A percentile compares a stretch with the other conserved stretches of the same genome.
phyloP scores from a whole-genome alignment of 2,888 invertebrate genomes.

The Amphipyra berbera region DNA sequence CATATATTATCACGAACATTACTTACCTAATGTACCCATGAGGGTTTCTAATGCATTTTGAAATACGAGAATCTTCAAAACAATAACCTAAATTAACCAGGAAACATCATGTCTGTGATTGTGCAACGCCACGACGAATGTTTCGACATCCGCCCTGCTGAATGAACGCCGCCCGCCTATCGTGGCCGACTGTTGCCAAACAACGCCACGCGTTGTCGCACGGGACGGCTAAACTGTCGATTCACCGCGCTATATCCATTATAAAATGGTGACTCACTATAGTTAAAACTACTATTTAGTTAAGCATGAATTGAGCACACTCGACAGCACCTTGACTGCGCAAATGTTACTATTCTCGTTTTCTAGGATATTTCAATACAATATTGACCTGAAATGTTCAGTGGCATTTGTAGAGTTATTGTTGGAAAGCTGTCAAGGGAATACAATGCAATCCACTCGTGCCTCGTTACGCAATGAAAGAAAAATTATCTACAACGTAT shows the following conservation, averaged over 20 bases:
- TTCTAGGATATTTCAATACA: slow-evolving; percentile 30
- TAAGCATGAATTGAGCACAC: background rate
- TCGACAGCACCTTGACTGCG: slow-evolving; percentile 7
- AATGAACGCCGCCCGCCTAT: slow-evolving; percentile 38
- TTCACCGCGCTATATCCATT: slow-evolving; percentile 3
- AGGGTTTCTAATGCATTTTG: slow-evolving; percentile 22
- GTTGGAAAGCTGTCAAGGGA: slow-evolving; percentile 46
- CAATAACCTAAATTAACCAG: slow-evolving; percentile 75
- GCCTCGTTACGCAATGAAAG: slow-evolving; percentile 32
- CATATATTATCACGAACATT: slow-evolving; percentile 35
- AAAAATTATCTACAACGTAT: slow-evolving; percentile 25
- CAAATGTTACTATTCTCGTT: slow-evolving; percentile 24
- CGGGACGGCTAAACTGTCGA: background rate
- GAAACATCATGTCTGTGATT: slow-evolving; percentile 69
- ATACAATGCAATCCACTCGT: slow-evolving; percentile 26
- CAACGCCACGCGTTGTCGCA: slow-evolving; percentile 39
- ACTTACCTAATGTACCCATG: slow-evolving; percentile 24
- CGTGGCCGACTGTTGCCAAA: slow-evolving; percentile 43
- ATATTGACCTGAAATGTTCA: slow-evolving; percentile 35
- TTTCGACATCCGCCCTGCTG: slow-evolving; percentile 53
- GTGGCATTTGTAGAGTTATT: slow-evolving; percentile 37
- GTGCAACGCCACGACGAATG: slow-evolving; percentile 62
- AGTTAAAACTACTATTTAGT: background rate
- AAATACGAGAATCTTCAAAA: slow-evolving; percentile 59
- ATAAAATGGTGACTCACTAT: slow-evolving; percentile 12